Evolutionary conservation across 2,797 vertebrate genomes (phyloP), one percentile per base, ranked within the genome.

Genomic region (Sebastes dallii): DNA sequence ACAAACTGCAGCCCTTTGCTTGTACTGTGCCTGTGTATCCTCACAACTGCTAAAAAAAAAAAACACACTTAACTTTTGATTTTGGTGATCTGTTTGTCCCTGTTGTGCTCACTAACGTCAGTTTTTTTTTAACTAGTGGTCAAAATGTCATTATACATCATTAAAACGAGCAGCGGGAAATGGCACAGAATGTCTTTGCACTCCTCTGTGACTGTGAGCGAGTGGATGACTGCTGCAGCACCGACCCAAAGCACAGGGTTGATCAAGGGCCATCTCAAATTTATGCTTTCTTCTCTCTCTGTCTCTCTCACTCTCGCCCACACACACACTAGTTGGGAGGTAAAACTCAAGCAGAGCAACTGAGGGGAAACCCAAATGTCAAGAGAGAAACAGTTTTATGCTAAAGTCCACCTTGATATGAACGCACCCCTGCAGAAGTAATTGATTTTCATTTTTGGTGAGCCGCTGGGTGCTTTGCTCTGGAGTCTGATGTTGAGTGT

Each of bases 331-430:
- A 46, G 65, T 34, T 72, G 16, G 52, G 39, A 76, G 66, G 80
- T 82, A 81, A 76, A 82, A 79, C 55, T 50, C 52, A 25, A 66
- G 66, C 56, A 64, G 52, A 58, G 64, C 59, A 34, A 72, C 70
- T 70, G 67, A 81, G 71, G 65, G 76, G 71, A 78, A 84, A 81
- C 68, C 50, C 81, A 90, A 86, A 86, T 87, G 80, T 90, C 83
- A 81, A 39, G 76, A 80, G 66, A 79, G 67, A 62, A 81, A 66
- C 16, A 75, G 27, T 76, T 72, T 77, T 60, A 72, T 86, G 77
- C 78, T 77, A 61, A 83, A 84, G 80, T 76, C 77, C 59, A 77
- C 64, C 84, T 64, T 64, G 72, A 88, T 78, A 66, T 72, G 72
- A 86, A 78, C 1, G 73, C 72, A 78, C 52, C 81, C 58, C 64